Evolutionary conservation across 2,797 vertebrate species (phyloP).

Genomic region (Pseudomugil gertrudae): DNA sequence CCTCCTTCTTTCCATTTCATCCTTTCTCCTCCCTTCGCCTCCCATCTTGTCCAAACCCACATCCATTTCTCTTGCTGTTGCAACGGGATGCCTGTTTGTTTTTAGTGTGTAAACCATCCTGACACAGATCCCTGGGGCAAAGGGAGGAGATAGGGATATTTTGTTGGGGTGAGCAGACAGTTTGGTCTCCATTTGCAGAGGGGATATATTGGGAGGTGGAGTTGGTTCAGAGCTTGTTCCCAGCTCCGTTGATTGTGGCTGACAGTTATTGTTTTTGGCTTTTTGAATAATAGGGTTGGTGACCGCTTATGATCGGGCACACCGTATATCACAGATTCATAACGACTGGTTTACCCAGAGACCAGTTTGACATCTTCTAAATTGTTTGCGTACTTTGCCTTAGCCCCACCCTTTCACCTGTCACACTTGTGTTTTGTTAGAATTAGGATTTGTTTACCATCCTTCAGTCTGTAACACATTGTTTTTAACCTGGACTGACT

Average conservation of each 20-base stretch:
- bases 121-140: conserved; percentile 61
- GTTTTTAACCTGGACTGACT: conserved; percentile 40
- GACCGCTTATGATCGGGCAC: conserved; percentile 23
- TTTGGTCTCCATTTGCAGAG: conserved; percentile 41
- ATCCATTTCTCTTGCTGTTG: conserved; percentile 67
- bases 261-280: conserved; percentile 64
- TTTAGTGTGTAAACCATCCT: conserved; percentile 67
- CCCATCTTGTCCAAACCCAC: conserved; percentile 63
- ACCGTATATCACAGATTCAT: conserved; percentile 24
- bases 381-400: not conserved
- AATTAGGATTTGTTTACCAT: conserved; percentile 51
- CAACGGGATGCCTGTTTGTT: conserved; percentile 72
- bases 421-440: conserved; percentile 54
- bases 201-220: conserved; percentile 36
- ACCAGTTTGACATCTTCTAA: not conserved
- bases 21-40: conserved; percentile 20
- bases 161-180: conserved; percentile 28
- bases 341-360: conserved; percentile 18
- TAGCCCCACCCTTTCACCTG: conserved; percentile 32
- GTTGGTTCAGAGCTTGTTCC: conserved; percentile 43
- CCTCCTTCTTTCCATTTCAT: conserved; percentile 7
- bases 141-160: conserved; percentile 50
- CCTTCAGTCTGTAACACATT: conserved; percentile 40
- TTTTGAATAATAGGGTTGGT: conserved; percentile 55
- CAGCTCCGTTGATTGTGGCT: conserved; percentile 43